Evolutionary conservation across 2,888 invertebrate species (phyloP), one percentile per base, ranked within the genome.

Genomic region (Tribolium freemani): DNA sequence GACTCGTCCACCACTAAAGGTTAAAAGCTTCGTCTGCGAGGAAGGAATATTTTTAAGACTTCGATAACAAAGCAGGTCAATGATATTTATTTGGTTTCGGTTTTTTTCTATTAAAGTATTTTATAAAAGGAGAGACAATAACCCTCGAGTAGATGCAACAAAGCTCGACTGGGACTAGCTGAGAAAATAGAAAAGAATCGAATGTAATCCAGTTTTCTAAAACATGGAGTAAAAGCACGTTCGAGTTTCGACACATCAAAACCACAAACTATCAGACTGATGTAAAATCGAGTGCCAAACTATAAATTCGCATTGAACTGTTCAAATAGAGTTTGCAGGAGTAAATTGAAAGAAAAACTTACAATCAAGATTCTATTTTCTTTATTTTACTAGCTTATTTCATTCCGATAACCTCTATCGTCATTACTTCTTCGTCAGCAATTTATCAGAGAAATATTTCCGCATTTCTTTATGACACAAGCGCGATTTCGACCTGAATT

Each of bases 1-100:
- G 75, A 75, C 76, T 70, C 72, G 71, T 71, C 75, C 72, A 72
- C 75, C 72, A 72, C 72, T 61, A 63, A 57, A 75, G 75, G 75
- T 77, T 76, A 73, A 75, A 75, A 77, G 76, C 72, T 66, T 38
- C 60, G 64, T 54, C 53, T 31, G 44, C 9, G 8, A 45, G 50
- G 53, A 10, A 45, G 50, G 53, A 51, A 60, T 54, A 69, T 20
- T 61, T 61, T 38, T 26, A 61, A 61, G 61, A n/a, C 30, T 10
- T 9, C 44, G 16, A 30, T 11, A 56, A 56, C 46, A 46, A 60
- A 60, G 46, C 60, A 60, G 38, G n/a, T 21, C 21, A 38, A 10
- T 13, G 56, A 20, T 56, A 26, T 56, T 31, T 56, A 57, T 57
- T 57, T 6, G 51, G 3, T 38, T 38, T 9, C 21, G n/a, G n/a